Base-by-base conservation (phyloP, 1,140 invertebrate species). In the Dendrolimus punctatus region DNA sequence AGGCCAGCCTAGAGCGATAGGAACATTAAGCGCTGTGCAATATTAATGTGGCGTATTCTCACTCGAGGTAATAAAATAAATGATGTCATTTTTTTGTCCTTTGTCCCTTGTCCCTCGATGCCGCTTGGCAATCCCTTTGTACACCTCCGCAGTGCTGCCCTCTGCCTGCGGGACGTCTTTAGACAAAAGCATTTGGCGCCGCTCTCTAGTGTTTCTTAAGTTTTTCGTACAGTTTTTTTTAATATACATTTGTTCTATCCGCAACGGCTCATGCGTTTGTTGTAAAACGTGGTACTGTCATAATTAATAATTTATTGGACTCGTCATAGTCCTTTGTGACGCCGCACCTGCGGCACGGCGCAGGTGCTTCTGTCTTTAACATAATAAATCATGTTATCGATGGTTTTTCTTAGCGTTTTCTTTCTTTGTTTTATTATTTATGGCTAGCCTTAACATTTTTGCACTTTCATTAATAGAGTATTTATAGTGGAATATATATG, bases 31-130 rank as follows among this genome's bases (percentile, higher is more conserved):
- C 71, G 67, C 77, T 76, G 74, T 74, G 68, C 73, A 71, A 83
- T 82, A 85, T 83, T 85, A 85, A 83, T 83, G 74, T 78, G 71
- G 58, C 73, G 73, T 71, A 85, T 83, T 85, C 79, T 79, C 79
- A 80, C 76, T 76, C 79, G 73, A 63, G 62, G 76, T 77, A 85
- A 85, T 85, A 83, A 85, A 85, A 85, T 85, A 83, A 85, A 85
- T 85, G 82, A 85, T 83, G 82, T 83, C 79, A 85, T 85, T 85
- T 85, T 85, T 85, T 85, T 77, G 82, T 70, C 73, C 71, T 60
- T 57, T 69, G 68, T 60, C 69, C 64, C 82, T 85, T 83, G 80
- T 80, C 76, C 80, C 73, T 64, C 49, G 59, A 64, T 66, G 68
- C 55, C 50, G 61, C 60, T 68, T 67, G 68, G 64, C 59, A 66